Conservation (phyloP, 2,113 vertebrate genomes). For the Epinephelus lanceolatus region DNA sequence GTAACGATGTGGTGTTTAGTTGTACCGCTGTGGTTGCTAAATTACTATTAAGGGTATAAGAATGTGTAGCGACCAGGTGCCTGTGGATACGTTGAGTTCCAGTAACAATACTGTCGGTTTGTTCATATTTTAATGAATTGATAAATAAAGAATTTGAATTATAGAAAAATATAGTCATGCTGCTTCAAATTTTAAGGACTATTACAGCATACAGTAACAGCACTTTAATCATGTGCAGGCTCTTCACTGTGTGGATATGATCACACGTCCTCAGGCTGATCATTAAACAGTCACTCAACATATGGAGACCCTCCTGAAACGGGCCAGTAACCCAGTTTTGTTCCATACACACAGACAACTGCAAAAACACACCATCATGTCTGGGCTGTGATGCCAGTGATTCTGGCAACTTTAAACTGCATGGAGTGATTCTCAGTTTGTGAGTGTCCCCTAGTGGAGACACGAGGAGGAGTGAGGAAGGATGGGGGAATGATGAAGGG, state of each 20-base stretch:
- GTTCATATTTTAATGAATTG: no score
- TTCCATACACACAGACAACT: background rate
- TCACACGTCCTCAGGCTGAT: constrained; percentile 1
- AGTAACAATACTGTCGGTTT: no score
- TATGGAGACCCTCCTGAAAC: constrained; percentile 35
- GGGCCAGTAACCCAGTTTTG: constrained; percentile 16
- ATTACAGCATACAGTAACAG: background rate
- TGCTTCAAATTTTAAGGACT: background rate
- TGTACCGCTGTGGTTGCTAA: no score
- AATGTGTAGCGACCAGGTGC: no score
- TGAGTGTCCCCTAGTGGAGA: constrained; percentile 69
- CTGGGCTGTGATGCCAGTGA: background rate
- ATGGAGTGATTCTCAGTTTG: constrained; percentile 12
- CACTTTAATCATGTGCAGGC: background rate
- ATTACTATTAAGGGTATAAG: no score
- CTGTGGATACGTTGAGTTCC: no score
- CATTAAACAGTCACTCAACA: constrained; percentile 34
- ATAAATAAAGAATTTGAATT: no score
- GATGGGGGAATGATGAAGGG: background rate
- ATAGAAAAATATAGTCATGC: background rate
- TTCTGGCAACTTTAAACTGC: constrained; percentile 5
- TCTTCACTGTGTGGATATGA: background rate
- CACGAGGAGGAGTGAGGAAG: background rate
- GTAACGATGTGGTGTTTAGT: no score
- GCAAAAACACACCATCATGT: background rate